Conservation (phyloP, 2,797 vertebrate species). For the Halcyon chelicuti region DNA sequence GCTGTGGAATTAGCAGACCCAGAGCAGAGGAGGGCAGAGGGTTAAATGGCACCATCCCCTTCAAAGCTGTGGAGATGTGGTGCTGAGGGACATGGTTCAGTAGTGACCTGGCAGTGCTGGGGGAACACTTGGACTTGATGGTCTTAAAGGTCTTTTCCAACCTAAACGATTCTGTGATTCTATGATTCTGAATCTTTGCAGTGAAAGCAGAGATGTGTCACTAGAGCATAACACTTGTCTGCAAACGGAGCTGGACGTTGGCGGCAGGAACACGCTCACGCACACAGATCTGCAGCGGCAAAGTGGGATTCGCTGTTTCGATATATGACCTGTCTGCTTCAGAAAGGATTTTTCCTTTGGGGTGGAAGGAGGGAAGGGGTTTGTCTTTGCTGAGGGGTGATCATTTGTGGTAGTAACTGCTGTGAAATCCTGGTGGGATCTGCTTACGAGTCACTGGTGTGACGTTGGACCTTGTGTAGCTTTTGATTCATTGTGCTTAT, state of each 20-base stretch:
- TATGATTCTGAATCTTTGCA: background rate
- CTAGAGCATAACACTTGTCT: rapidly evolving
- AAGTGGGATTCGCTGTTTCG: background rate
- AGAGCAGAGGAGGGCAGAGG: rapidly evolving
- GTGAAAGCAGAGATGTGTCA: background rate
- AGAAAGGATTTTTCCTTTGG: background rate
- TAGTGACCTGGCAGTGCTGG: background rate
- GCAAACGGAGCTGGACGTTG: background rate
- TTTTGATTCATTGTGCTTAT: background rate
- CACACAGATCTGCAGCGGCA: background rate
- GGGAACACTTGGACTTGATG: background rate
- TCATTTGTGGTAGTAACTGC: background rate
- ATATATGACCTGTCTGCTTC: background rate
- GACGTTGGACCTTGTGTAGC: background rate
- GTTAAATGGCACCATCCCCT: background rate
- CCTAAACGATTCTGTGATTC: background rate
- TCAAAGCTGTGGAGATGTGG: background rate
- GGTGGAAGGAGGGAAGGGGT: background rate
- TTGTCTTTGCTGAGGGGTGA: background rate
- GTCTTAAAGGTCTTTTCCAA: background rate
- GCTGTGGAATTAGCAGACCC: rapidly evolving
- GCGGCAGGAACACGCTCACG: background rate
- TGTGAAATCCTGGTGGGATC: background rate
- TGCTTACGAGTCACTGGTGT: background rate
- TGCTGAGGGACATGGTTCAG: background rate